phyloP scores from a whole-genome alignment of 2,113 vertebrate genomes.

The Python bivittatus region DNA sequence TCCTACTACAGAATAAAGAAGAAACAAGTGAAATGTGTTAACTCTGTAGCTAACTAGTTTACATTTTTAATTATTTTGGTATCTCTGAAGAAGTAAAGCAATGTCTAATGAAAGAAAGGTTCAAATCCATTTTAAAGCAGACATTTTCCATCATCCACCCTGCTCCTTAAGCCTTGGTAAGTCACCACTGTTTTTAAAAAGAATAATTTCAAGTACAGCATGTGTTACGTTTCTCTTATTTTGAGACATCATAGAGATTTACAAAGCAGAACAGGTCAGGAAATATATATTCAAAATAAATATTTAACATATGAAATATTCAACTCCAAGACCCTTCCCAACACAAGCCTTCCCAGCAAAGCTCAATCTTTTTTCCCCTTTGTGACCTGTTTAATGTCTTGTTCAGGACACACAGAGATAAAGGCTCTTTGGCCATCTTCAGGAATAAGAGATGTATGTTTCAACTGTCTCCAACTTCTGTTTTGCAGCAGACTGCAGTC shows the following conservation, averaged over 20 bases:
- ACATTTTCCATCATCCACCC: neutral
- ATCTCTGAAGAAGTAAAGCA: fast-evolving
- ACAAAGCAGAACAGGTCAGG: neutral
- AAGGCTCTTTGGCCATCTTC: conserved; percentile 69
- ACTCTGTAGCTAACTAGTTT: fast-evolving
- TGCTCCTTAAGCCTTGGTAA: neutral
- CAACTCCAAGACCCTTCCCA: neutral
- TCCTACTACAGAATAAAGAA: fast-evolving
- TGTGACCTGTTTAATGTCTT: conserved; percentile 70
- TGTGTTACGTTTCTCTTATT: neutral
- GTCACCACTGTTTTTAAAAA: neutral
- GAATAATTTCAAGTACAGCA: neutral
- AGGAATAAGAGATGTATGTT: neutral
- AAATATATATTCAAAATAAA: neutral
- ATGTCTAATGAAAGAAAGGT: neutral
- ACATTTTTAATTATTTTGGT: fast-evolving
- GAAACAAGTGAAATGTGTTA: neutral
- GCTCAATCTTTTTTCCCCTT: conserved; percentile 23
- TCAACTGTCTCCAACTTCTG: conserved; percentile 27
- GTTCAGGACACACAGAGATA: conserved; percentile 71
- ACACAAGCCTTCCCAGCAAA: conserved; percentile 15
- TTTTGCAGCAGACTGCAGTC: conserved; percentile 44
- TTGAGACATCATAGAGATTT: neutral
- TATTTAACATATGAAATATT: neutral
- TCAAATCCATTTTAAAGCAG: neutral